Percentiles rank a stretch among this genome's conserved stretches.
These are phyloP conservation scores for Polymixis lichenea DNA, from an alignment of 2,888 invertebrate species.

Conservation along the genomic window DNA sequence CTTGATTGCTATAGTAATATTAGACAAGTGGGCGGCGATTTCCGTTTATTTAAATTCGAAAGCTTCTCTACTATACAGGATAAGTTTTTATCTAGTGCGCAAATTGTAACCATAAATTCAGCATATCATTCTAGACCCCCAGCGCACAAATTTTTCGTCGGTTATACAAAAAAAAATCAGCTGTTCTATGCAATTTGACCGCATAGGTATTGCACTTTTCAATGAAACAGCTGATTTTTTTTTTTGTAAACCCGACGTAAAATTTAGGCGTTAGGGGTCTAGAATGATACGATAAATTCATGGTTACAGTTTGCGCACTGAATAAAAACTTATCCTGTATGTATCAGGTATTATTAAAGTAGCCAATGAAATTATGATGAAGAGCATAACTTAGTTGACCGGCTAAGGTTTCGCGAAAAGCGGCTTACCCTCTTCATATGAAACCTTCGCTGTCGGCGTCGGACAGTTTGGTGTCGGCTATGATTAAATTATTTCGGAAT, in stretches of 20 bases:
- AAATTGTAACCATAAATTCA: too few species aligned
- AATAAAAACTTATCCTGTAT: background rate
- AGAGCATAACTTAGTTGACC: slow-evolving; percentile 27
- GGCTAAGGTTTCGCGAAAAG: slow-evolving; percentile 51
- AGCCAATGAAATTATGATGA: slow-evolving; percentile 35
- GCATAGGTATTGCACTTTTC: too few species aligned
- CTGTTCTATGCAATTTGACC: too few species aligned
- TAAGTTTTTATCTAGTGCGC: too few species aligned
- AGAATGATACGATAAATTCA: too few species aligned
- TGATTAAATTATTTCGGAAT: slow-evolving; percentile 26
- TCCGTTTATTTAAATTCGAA: slow-evolving; percentile 5
- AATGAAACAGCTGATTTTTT: too few species aligned
- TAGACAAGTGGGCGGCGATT: slow-evolving; percentile 45
- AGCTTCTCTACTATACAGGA: background rate
- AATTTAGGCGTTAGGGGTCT: too few species aligned
- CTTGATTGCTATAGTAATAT: slow-evolving; percentile 1
- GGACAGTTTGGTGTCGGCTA: slow-evolving; percentile 16
- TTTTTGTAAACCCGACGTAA: too few species aligned
- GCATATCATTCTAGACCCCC: too few species aligned
- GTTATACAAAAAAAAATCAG: too few species aligned
- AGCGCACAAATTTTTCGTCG: too few species aligned
- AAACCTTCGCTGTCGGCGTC: slow-evolving; percentile 25
- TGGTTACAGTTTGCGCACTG: too few species aligned
- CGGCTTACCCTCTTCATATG: slow-evolving; percentile 44
- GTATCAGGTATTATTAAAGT: slow-evolving; percentile 1